These are phyloP conservation scores for Dipodomys stephensi DNA, from an alignment of 2,113 vertebrate genomes.

Conservation along the genomic window DNA sequence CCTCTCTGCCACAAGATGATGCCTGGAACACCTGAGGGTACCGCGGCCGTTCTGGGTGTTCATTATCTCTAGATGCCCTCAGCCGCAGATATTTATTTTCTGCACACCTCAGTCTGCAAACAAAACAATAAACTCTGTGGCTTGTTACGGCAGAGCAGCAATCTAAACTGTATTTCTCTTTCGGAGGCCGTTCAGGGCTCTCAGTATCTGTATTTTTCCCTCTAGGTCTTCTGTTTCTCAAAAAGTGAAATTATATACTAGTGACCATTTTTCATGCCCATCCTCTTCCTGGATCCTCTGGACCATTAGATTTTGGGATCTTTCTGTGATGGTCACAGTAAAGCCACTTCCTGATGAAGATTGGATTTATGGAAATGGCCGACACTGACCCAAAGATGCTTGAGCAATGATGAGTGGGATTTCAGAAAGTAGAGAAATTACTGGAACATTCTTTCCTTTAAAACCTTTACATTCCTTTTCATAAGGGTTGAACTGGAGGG, in stretches of 20 bases:
- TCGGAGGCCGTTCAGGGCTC: conserved; percentile 45
- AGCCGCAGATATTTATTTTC: conserved; percentile 82
- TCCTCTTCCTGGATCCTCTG: background rate
- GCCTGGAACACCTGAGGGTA: conserved; percentile 77
- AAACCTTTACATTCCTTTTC: background rate
- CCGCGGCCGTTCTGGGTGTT: conserved; percentile 73
- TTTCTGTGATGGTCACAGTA: background rate
- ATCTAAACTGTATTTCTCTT: conserved; percentile 69
- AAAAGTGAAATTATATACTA: conserved; percentile 66
- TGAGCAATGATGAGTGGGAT: conserved; percentile 55
- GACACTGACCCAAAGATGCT: conserved; percentile 50
- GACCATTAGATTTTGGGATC: background rate
- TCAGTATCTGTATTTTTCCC: conserved; percentile 18
- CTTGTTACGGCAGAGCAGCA: conserved; percentile 62
- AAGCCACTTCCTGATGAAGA: conserved; percentile 36
- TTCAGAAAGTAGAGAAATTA: conserved; percentile 5
- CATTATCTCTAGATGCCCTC: conserved; percentile 78
- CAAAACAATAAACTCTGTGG: conserved; percentile 78
- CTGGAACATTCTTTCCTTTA: background rate
- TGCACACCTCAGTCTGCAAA: conserved; percentile 74
- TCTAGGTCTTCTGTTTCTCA: conserved; percentile 61
- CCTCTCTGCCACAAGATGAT: conserved; percentile 75
- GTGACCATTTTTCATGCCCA: background rate
- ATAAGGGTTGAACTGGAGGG: conserved; percentile 5
- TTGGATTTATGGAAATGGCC: conserved; percentile 26